A percentile compares a stretch with the other conserved stretches of the same genome.
Conservation (phyloP, 1,140 invertebrate species). For the Lordiphosa clarofinis region DNA sequence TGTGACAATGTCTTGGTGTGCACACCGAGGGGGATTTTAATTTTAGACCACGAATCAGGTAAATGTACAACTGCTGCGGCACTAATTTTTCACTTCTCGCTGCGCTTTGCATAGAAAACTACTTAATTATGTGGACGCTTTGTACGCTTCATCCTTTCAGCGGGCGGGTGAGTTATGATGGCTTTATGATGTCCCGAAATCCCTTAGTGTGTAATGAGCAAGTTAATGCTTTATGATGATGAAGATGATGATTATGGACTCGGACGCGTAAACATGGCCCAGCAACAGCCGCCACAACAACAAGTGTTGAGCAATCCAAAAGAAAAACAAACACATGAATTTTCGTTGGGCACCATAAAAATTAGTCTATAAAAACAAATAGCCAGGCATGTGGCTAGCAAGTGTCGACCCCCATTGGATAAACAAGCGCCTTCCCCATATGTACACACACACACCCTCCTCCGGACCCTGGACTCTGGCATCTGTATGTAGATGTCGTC, state of each 20-base stretch:
- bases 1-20: constrained; percentile 68
- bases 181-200: constrained; percentile 64
- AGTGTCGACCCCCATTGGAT: constrained; percentile 71
- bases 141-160: constrained; percentile 54
- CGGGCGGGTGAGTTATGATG: constrained; percentile 67
- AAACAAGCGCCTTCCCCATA: constrained; percentile 46
- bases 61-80: constrained; percentile 22
- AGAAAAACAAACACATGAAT: constrained; percentile 58
- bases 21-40: constrained; percentile 70
- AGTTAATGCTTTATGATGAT: constrained; percentile 74
- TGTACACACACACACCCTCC: constrained; percentile 31
- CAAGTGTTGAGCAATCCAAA: constrained; percentile 66
- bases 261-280: constrained; percentile 29
- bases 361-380: constrained; percentile 78
- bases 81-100: constrained; percentile 47
- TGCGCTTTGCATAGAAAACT: constrained; percentile 59
- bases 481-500: constrained; percentile 3
- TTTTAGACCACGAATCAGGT: constrained; percentile 41
- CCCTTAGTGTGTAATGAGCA: constrained; percentile 63
- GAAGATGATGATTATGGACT: constrained; percentile 63
- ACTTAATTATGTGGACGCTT: constrained; percentile 53
- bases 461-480: constrained; percentile 6
- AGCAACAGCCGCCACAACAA: constrained; percentile 11
- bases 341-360: constrained; percentile 59
- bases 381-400: constrained; percentile 44